A percentile compares a stretch with the other conserved stretches of the same genome.
Evolutionary conservation across 2,888 invertebrate species (phyloP).

Genomic region (Melipona beecheii): DNA sequence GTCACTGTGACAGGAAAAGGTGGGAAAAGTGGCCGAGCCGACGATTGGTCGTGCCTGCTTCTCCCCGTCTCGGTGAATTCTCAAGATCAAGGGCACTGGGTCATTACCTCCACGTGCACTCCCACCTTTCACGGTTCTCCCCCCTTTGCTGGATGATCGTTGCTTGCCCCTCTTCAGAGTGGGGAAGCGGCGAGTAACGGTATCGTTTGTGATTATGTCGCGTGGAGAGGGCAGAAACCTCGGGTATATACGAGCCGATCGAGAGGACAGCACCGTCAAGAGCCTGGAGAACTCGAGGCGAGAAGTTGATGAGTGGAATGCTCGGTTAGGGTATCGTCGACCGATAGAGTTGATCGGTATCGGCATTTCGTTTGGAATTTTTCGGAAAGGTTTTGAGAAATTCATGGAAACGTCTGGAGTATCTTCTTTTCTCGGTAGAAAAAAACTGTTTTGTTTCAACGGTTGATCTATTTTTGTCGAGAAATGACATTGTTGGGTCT

Average conservation of each 20-base stretch:
- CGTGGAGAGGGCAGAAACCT: constrained; percentile 50
- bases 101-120: constrained; percentile 76
- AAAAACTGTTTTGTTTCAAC: background rate
- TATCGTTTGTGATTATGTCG: constrained; percentile 73
- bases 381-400: background rate
- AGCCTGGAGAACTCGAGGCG: constrained; percentile 4
- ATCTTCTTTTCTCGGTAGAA: background rate
- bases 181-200: constrained; percentile 72
- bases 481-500: background rate
- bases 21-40: constrained; percentile 56
- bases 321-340: background rate
- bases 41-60: constrained; percentile 66
- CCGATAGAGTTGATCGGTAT: background rate
- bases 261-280: constrained; percentile 68
- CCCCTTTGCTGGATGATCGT: constrained; percentile 28
- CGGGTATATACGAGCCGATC: constrained; percentile 60
- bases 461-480: background rate
- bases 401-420: background rate
- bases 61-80: constrained; percentile 56
- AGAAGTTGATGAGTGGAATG: constrained; percentile 1
- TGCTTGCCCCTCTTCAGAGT: constrained; percentile 25
- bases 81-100: constrained; percentile 80
- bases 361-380: background rate
- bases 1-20: constrained; percentile 68
- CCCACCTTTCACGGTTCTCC: constrained; percentile 33